Evolutionary conservation across 2,113 vertebrate genomes (phyloP).

Genomic region (Myocastor coypus): DNA sequence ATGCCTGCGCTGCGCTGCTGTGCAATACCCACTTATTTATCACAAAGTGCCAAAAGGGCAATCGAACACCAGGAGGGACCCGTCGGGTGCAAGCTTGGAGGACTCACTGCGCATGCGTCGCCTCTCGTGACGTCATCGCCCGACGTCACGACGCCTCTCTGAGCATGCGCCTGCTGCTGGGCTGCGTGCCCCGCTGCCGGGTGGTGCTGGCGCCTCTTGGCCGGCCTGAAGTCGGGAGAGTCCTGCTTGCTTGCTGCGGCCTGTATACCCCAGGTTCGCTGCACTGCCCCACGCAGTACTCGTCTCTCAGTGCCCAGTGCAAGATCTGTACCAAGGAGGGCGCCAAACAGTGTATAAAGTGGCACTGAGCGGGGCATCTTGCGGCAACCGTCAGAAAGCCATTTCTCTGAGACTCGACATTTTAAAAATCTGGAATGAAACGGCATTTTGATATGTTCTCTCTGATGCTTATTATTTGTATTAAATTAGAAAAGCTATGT

Average conservation of each 20-base stretch:
- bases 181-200: neutral
- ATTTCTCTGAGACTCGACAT: constrained; percentile 8
- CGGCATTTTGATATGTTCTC: neutral
- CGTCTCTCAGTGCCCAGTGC: neutral
- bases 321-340: neutral
- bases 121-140: neutral
- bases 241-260: neutral
- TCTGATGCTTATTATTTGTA: neutral
- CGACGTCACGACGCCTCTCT: neutral
- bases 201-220: neutral
- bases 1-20: neutral
- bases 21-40: neutral
- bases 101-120: neutral
- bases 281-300: neutral
- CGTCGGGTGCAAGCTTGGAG: neutral
- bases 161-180: neutral
- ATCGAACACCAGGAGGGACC: neutral
- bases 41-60: neutral
- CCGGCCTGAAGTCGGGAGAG: neutral
- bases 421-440: constrained; percentile 34
- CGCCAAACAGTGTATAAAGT: neutral
- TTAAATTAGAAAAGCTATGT: neutral
- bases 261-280: neutral
- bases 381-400: neutral
- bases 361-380: neutral